Evolutionary conservation across 2,888 invertebrate species (phyloP).

Genomic region (Nemotelus nigrinus): DNA sequence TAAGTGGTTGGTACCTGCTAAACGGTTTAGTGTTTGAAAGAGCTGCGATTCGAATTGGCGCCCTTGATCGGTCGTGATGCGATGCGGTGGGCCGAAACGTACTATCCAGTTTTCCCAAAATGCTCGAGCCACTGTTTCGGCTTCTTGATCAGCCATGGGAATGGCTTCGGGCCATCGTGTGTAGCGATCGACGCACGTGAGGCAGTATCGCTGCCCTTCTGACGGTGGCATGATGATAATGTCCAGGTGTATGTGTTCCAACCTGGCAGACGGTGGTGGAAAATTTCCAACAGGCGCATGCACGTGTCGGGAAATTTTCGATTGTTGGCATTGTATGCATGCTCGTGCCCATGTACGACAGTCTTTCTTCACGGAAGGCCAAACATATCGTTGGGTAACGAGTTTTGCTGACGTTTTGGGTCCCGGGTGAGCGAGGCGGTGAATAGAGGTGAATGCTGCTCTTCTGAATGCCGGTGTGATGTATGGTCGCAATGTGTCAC

Average conservation of each 20-base stretch:
- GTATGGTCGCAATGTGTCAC: conserved; percentile 53
- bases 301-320: neutral
- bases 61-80: no score
- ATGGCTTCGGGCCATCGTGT: no score
- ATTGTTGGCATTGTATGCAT: neutral
- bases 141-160: no score
- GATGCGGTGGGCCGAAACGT: no score
- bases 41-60: no score
- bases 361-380: conserved; percentile 51
- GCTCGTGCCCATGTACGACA: neutral
- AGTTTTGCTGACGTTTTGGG: conserved; percentile 2
- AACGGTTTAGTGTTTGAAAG: no score
- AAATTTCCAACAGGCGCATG: neutral
- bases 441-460: conserved; percentile 50
- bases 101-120: no score
- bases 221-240: neutral
- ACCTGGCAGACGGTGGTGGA: neutral
- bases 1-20: no score
- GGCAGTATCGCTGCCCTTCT: no score
- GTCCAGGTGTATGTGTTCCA: no score
- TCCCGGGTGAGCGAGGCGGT: conserved; percentile 21
- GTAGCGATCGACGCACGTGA: no score
- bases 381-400: conserved; percentile 48
- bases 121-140: no score
- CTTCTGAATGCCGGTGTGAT: conserved; percentile 51